Conservation (phyloP, 23 tunicate genomes). For the Ciona savignyi region DNA sequence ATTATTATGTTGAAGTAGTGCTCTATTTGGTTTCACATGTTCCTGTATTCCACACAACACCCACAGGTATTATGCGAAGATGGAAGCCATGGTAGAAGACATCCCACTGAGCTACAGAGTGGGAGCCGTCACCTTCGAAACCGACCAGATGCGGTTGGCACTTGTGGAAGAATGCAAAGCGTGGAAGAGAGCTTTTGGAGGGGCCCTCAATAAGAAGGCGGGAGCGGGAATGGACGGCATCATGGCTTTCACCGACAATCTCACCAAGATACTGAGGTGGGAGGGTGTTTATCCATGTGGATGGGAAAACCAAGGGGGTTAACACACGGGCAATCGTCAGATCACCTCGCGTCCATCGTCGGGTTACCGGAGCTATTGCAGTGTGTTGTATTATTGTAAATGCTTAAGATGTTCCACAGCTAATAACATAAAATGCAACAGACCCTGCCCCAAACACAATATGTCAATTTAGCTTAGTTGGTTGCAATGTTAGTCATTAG, state of each 20-base stretch:
- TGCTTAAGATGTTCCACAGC: not conserved
- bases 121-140: conserved; percentile 74
- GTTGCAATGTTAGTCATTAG: too few relatives aligned
- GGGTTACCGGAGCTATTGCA: too few relatives aligned
- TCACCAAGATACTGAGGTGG: conserved; percentile 56
- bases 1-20: too few relatives aligned
- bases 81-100: conserved; percentile 60
- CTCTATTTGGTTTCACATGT: too few relatives aligned
- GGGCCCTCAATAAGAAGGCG: conserved; percentile 71
- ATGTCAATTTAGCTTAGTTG: too few relatives aligned
- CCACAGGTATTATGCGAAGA: conserved; percentile 64
- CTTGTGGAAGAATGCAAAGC: conserved; percentile 79
- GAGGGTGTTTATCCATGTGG: not conserved
- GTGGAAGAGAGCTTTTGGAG: conserved; percentile 90
- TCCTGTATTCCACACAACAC: too few relatives aligned
- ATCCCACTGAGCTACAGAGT: conserved; percentile 62
- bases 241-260: conserved; percentile 53
- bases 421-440: too few relatives aligned
- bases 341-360: too few relatives aligned
- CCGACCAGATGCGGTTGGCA: conserved; percentile 66
- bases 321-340: too few relatives aligned
- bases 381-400: too few relatives aligned
- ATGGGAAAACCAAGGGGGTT: too few relatives aligned
- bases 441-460: too few relatives aligned
- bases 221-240: conserved; percentile 75